Evolutionary conservation across 64 coral and sea anemone species (phyloP).

Genomic region (Montipora foliosa): DNA sequence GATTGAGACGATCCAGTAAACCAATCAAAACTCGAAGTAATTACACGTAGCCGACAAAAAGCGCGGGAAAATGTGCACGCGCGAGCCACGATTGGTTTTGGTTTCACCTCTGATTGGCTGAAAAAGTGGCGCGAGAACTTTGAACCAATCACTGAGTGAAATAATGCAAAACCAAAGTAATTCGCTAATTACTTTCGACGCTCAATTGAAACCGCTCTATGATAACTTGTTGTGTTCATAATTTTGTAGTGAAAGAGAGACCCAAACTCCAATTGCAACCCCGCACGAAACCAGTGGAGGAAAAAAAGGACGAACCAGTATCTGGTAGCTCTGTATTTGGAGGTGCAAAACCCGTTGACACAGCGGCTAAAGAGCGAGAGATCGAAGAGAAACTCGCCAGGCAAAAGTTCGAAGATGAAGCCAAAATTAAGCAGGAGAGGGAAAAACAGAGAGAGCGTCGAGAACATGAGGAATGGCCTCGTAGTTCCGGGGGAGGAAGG

Average conservation of each 20-base stretch:
- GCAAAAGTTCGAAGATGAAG: slow-evolving; percentile 79
- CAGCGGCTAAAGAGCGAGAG: slow-evolving; percentile 92
- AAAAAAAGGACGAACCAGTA: slow-evolving; percentile 22
- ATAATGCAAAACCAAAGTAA: too few species aligned
- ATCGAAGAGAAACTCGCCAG: slow-evolving; percentile 85
- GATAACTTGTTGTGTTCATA: not conserved
- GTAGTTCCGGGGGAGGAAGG: not conserved
- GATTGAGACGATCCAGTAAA: too few species aligned
- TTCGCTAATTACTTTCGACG: too few species aligned
- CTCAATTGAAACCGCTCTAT: too few species aligned
- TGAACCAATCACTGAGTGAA: too few species aligned
- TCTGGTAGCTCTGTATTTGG: slow-evolving; percentile 91
- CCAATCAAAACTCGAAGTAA: too few species aligned
- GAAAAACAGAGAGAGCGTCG: slow-evolving; percentile 76
- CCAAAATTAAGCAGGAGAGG: slow-evolving; percentile 68
- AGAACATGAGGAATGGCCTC: slow-evolving; percentile 51
- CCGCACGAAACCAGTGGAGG: slow-evolving; percentile 82
- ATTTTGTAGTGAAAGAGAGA: slow-evolving; percentile 76
- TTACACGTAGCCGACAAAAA: too few species aligned
- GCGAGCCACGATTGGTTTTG: too few species aligned
- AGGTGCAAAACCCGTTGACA: slow-evolving; percentile 96
- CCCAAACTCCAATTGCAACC: slow-evolving; percentile 94
- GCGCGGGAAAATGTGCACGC: too few species aligned
- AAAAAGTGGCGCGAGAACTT: too few species aligned
- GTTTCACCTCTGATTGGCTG: too few species aligned